A percentile compares a stretch with the other conserved stretches of the same genome.
phyloP scores from a whole-genome alignment of 2,113 vertebrate genomes.

The Mobula hypostoma region DNA sequence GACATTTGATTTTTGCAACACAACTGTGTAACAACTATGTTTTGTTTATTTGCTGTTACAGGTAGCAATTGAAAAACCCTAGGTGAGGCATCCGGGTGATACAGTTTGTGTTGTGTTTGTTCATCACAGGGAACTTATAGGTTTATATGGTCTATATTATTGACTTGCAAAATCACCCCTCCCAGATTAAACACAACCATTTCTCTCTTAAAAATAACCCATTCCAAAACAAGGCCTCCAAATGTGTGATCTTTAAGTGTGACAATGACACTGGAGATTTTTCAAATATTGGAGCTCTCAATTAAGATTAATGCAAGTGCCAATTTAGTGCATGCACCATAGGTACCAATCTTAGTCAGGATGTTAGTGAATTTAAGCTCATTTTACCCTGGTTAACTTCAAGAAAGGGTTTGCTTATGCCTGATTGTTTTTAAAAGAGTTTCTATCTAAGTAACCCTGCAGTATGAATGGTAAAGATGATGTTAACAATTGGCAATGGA shows the following conservation, averaged over 20 bases:
- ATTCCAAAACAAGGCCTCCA: not conserved
- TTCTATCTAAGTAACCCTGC: not conserved
- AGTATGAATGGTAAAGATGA: not conserved
- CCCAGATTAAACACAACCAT: not conserved
- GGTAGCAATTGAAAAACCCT: not conserved
- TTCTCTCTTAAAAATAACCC: not conserved
- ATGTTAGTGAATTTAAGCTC: not conserved
- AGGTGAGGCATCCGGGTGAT: not conserved
- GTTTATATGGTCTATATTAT: no score
- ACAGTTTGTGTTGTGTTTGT: slow-evolving; percentile 9
- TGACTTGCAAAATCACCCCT: no score
- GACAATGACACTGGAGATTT: not conserved
- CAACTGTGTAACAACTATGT: not conserved
- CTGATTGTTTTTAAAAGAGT: not conserved
- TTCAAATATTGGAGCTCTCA: not conserved
- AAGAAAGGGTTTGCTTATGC: no score
- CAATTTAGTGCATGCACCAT: not conserved
- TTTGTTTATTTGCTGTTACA: not conserved
- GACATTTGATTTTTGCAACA: not conserved
- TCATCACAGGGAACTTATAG: not conserved
- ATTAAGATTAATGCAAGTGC: not conserved
- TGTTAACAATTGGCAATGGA: not conserved
- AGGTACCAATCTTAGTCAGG: not conserved
- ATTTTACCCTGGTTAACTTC: not conserved
- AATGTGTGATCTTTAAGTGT: not conserved